Evolutionary conservation across 2,113 vertebrate genomes (phyloP).

Genomic region (Grammomys dolichurus): DNA sequence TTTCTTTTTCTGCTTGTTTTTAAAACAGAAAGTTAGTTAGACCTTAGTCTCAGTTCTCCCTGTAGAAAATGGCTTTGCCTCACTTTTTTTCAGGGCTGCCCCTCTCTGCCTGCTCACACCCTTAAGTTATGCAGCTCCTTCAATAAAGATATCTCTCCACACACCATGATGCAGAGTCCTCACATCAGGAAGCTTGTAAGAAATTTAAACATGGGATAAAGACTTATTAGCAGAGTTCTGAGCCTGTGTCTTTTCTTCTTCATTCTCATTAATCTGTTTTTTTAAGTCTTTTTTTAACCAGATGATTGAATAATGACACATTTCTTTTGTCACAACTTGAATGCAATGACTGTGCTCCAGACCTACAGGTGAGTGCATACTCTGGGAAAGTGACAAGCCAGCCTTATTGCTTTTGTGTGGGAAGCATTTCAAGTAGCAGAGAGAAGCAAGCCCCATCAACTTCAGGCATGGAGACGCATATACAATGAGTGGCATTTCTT

Average conservation of each 20-base stretch:
- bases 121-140: neutral
- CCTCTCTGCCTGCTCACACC: neutral
- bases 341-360: constrained; percentile 18
- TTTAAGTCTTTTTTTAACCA: neutral
- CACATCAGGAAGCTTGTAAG: neutral
- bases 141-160: neutral
- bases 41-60: neutral
- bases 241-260: neutral
- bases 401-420: constrained; percentile 59
- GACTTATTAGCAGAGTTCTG: neutral
- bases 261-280: neutral
- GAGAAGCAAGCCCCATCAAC: constrained; percentile 63
- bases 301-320: constrained; percentile 13
- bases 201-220: neutral
- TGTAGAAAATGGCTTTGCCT: neutral
- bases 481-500: constrained; percentile 45
- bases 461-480: constrained; percentile 58
- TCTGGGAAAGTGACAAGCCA: constrained; percentile 46
- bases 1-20: neutral
- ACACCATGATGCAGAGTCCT: neutral
- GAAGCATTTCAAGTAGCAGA: constrained; percentile 67
- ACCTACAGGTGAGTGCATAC: constrained; percentile 23
- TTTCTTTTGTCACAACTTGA: constrained; percentile 44
- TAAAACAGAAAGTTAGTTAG: constrained; percentile 38
- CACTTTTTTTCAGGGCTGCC: neutral